Conservation (phyloP, 2,888 invertebrate genomes). For the Hirudinaria manillensis region DNA sequence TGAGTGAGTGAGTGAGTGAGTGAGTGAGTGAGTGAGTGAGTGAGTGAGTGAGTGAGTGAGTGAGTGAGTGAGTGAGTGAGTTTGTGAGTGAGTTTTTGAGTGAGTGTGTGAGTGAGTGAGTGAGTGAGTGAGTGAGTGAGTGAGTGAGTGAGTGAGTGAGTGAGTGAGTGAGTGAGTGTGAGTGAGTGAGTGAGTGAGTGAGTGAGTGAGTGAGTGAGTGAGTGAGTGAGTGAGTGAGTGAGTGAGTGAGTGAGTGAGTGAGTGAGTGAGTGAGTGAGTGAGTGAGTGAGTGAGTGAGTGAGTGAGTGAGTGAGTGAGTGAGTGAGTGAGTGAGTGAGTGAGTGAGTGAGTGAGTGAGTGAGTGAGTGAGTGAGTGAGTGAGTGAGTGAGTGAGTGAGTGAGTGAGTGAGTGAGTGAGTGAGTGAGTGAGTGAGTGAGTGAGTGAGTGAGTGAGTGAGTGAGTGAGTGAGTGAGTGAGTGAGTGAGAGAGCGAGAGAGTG, state of each 20-base stretch:
- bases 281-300: constrained; percentile 30
- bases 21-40: constrained; percentile 33
- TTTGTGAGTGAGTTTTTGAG: constrained; percentile 22
- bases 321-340: constrained; percentile 32
- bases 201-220: constrained; percentile 30
- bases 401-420: constrained; percentile 33
- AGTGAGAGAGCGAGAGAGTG: constrained; percentile 28
- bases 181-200: constrained; percentile 27
- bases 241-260: constrained; percentile 28
- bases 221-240: constrained; percentile 30
- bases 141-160: constrained; percentile 29
- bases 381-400: constrained; percentile 33
- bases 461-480: constrained; percentile 31
- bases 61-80: constrained; percentile 33
- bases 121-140: constrained; percentile 22
- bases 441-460: constrained; percentile 33
- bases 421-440: constrained; percentile 33
- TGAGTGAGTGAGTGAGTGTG: constrained; percentile 28
- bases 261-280: constrained; percentile 28
- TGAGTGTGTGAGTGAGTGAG: constrained; percentile 27
- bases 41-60: constrained; percentile 32
- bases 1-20: constrained; percentile 31
- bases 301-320: constrained; percentile 33
- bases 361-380: constrained; percentile 33
- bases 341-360: constrained; percentile 33